These are phyloP conservation scores for Brienomyrus brachyistius DNA, from an alignment of 2,113 vertebrate genomes.

Conservation along the genomic window DNA sequence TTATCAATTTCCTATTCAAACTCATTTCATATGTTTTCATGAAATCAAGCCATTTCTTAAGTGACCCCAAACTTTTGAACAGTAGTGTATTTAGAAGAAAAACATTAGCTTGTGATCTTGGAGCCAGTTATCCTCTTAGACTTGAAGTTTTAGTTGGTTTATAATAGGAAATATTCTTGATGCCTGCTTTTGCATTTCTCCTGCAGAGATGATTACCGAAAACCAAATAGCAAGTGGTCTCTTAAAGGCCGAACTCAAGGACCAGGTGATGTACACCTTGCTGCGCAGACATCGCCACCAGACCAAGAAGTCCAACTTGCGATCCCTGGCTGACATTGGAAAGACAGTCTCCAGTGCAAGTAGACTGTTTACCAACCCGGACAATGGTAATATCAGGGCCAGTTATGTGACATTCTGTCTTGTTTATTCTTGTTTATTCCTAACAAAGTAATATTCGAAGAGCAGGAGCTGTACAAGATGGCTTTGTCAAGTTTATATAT, in stretches of 20 bases:
- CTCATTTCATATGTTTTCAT: no score
- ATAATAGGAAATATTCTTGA: neutral
- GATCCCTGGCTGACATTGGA: conserved; percentile 93
- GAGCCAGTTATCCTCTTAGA: neutral
- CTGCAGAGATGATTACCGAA: conserved; percentile 81
- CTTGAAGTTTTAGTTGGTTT: neutral
- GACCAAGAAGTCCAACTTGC: conserved; percentile 98
- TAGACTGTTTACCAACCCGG: conserved; percentile 85
- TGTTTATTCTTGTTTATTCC: conserved; percentile 4
- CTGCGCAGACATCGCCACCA: conserved; percentile 91
- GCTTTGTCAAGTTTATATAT: neutral
- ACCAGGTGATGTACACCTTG: conserved; percentile 86
- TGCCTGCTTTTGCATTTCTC: neutral
- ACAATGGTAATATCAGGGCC: conserved; percentile 80
- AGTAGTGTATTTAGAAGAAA: neutral
- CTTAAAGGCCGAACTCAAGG: conserved; percentile 80
- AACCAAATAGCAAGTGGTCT: conserved; percentile 82
- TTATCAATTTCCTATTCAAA: no score
- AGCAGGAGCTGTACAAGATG: neutral
- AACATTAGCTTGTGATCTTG: neutral
- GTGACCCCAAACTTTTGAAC: no score
- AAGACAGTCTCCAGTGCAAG: conserved; percentile 98
- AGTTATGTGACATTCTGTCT: conserved; percentile 13
- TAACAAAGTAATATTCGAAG: neutral
- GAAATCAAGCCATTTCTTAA: no score